These are phyloP conservation scores for Paratilapia polleni DNA, from an alignment of 2,113 vertebrate genomes.

Conservation along the genomic window DNA sequence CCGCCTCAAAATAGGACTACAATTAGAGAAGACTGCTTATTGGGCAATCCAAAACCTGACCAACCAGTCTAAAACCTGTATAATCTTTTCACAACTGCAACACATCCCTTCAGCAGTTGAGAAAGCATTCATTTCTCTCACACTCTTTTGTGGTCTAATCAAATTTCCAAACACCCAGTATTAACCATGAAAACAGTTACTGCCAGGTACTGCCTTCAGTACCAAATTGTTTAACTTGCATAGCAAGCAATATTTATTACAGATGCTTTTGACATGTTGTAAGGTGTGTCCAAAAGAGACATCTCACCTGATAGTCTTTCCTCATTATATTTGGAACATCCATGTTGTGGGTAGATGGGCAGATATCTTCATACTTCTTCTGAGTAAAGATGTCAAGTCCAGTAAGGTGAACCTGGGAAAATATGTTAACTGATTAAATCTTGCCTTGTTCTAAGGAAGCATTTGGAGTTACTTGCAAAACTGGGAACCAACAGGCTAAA, in stretches of 20 bases:
- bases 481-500: not conserved
- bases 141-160: not conserved
- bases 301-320: conserved; percentile 89
- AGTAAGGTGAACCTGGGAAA: conserved; percentile 88
- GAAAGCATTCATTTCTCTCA: not conserved
- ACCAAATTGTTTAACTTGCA: not conserved
- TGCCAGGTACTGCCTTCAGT: not conserved
- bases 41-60: conserved; percentile 18
- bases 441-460: not conserved
- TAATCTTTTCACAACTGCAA: not conserved
- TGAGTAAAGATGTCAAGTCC: conserved; percentile 93
- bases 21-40: not conserved
- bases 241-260: not conserved
- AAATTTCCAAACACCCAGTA: not conserved
- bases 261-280: too few species aligned
- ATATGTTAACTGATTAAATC: not conserved
- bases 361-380: conserved; percentile 95
- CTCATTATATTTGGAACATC: conserved; percentile 91
- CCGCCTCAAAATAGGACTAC: not conserved
- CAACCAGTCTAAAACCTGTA: conserved; percentile 17
- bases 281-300: not conserved
- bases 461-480: not conserved
- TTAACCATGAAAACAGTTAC: not conserved
- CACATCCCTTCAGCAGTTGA: not conserved
- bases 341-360: conserved; percentile 97